Base-by-base conservation (phyloP, 2,888 invertebrate genomes). In the Heliconius ismenius region DNA sequence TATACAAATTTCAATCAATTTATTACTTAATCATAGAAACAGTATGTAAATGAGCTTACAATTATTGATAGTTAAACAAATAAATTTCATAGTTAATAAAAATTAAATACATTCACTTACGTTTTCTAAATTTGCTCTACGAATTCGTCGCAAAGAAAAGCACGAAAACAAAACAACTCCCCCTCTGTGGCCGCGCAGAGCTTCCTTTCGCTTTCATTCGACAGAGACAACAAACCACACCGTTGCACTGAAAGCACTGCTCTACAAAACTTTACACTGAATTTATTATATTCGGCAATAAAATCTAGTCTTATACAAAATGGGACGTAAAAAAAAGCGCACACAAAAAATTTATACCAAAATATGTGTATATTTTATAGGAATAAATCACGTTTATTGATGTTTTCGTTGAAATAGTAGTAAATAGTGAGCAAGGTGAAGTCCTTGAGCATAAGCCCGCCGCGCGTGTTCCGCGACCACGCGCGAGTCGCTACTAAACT, bases 171-270 rank as follows among this genome's bases (percentile, higher is more conserved):
- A 90, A 92, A 90, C 89, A 90, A 90, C 85, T 85, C 87, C 87
- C 85, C 85, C 86, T 84, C 83, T 84, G 86, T 87, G 83, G 85
- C 86, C 84, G 83, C 84, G 86, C 88, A 83, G 85, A 84, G 87
- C 89, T 90, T 89, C 89, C 91, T 92, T 91, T 92, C 91, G 88
- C 90, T 92, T 91, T 92, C 89, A 83, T 91, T 89, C 88, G 83
- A 87, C 82, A 83, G 90, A 92, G 85, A 88, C 89, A 87, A 91
- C 92, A 85, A 89, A 86, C 79, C 80, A 87, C 90, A 91, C 91
- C 88, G 89, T 89, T 89, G 89, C 92, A 93, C 92, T 91, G 89
- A 92, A 91, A 91, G 89, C 92, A 93, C 93, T 90, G 87, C 79
- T 83, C 83, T 83, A 83, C 79, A 87, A 85, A 91, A 93, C 92